These are phyloP conservation scores for Bombylius major DNA, from an alignment of 2,888 invertebrate genomes.

Conservation along the genomic window DNA sequence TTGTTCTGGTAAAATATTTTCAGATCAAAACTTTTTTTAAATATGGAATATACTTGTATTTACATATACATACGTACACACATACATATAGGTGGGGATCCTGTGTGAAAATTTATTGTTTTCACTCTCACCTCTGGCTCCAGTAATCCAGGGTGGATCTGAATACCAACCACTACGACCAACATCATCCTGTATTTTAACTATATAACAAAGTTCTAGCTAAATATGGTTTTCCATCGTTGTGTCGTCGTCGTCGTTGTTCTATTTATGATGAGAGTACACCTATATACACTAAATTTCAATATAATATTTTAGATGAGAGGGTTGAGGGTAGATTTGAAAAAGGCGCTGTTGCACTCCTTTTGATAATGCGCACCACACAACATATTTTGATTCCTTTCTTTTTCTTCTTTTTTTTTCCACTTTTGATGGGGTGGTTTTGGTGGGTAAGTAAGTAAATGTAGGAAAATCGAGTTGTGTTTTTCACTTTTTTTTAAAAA, in stretches of 20 bases:
- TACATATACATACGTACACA: too few relatives aligned
- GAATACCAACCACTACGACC: neutral
- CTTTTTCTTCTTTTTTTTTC: too few relatives aligned
- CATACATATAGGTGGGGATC: neutral
- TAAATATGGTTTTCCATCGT: too few relatives aligned
- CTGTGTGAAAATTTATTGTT: slow-evolving; percentile 7
- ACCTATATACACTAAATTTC: too few relatives aligned
- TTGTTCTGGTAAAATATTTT: neutral
- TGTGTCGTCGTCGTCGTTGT: too few relatives aligned
- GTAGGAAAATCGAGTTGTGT: too few relatives aligned
- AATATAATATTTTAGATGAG: neutral
- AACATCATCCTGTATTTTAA: neutral
- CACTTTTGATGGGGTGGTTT: neutral
- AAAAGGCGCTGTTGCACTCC: slow-evolving; percentile 13
- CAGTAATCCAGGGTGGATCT: neutral
- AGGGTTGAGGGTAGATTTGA: neutral
- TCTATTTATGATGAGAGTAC: too few relatives aligned
- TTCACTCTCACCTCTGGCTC: slow-evolving; percentile 2
- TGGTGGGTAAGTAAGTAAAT: neutral
- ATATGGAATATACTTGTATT: too few relatives aligned
- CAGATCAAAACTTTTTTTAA: neutral
- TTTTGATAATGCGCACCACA: slow-evolving; percentile 14
- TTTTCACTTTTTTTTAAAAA: too few relatives aligned
- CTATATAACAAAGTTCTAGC: too few relatives aligned
- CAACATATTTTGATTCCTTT: slow-evolving; percentile 6